A percentile compares a stretch with the other conserved stretches of the same genome.
phyloP scores from a whole-genome alignment of 2,888 invertebrate genomes.

The Amblyteles armatorius region DNA sequence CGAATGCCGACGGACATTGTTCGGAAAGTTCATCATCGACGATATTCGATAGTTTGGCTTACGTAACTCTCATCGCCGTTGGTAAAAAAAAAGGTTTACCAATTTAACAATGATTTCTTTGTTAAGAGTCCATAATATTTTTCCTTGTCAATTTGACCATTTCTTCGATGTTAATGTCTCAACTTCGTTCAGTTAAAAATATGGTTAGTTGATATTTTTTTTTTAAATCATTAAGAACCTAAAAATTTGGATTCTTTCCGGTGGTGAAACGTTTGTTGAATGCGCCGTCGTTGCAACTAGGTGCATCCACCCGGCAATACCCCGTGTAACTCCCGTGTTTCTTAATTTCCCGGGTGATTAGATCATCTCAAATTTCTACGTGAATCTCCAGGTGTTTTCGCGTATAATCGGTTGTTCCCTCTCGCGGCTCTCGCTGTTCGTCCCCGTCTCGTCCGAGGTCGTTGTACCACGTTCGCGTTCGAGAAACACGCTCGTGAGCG shows the following conservation, averaged over 20 bases:
- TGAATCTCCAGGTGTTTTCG: slow-evolving; percentile 48
- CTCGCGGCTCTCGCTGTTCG: slow-evolving; percentile 40
- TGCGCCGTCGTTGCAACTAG: not conserved
- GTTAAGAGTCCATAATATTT: not conserved
- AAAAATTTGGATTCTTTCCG: not conserved
- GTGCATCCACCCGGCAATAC: not conserved
- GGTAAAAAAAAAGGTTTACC: not conserved
- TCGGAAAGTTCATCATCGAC: not conserved
- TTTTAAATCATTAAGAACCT: not conserved
- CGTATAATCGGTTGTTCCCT: slow-evolving; percentile 15
- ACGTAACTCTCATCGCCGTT: not conserved
- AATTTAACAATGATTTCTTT: not conserved
- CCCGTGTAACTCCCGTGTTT: not conserved
- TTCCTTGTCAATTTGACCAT: not conserved
- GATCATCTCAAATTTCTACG: slow-evolving; percentile 29
- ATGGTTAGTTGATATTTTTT: no score
- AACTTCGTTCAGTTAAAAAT: no score
- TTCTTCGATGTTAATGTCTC: no score
- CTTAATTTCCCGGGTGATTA: not conserved
- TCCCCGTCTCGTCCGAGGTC: slow-evolving; percentile 64
- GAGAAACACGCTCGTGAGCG: slow-evolving; percentile 66
- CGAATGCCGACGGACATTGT: not conserved
- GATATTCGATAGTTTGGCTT: not conserved
- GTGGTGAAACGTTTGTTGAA: not conserved
- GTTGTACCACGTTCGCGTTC: slow-evolving; percentile 69